These are phyloP conservation scores for Bradypodion pumilum DNA, from an alignment of 2,797 vertebrate genomes.

Conservation along the genomic window DNA sequence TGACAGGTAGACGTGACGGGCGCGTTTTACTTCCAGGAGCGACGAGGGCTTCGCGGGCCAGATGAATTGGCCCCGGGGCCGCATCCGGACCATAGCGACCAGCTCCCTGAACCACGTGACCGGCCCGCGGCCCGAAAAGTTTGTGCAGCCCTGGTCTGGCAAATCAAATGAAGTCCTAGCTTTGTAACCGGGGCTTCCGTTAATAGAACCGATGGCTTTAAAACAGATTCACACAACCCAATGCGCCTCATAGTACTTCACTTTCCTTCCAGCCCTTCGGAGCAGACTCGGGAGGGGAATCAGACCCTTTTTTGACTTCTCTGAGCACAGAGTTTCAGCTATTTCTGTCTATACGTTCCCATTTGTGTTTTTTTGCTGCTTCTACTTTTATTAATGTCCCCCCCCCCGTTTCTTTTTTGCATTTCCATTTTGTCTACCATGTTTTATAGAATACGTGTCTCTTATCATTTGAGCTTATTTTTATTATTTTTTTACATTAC, in stretches of 20 bases:
- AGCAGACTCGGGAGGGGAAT: slow-evolving; percentile 80
- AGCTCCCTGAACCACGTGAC: too few species aligned
- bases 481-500: slow-evolving; percentile 52
- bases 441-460: slow-evolving; percentile 41
- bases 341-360: slow-evolving; percentile 59
- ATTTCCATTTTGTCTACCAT: slow-evolving; percentile 48
- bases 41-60: too few species aligned
- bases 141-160: too few species aligned
- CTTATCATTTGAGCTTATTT: slow-evolving; percentile 60
- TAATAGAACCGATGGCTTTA: neutral
- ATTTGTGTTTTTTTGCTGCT: slow-evolving; percentile 62
- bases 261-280: slow-evolving; percentile 57
- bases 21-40: too few species aligned
- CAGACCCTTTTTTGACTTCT: slow-evolving; percentile 49
- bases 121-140: too few species aligned
- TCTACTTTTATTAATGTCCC: slow-evolving; percentile 70
- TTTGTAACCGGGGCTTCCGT: slow-evolving; percentile 10
- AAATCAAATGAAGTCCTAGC: slow-evolving; percentile 18
- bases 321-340: slow-evolving; percentile 59
- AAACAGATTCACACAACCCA: neutral
- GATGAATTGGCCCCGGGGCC: too few species aligned
- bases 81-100: too few species aligned
- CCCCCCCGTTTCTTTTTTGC: slow-evolving; percentile 54
- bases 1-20: too few species aligned
- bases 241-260: neutral